Evolutionary conservation across 92 coral and sea anemone species (phyloP).

Genomic region (Epizoanthus illoricatus): DNA sequence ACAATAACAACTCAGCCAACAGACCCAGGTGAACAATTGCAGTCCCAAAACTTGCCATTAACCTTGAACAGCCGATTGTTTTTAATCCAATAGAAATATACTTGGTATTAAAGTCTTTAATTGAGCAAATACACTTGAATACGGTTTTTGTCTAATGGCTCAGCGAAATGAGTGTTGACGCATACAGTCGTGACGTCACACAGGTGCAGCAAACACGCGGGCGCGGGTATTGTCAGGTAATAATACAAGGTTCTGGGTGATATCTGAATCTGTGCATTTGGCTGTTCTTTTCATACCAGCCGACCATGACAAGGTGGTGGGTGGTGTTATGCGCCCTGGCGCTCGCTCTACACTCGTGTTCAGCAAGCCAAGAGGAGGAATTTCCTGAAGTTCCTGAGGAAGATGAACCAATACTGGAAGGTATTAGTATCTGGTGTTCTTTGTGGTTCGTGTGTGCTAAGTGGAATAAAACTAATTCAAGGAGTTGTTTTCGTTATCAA

Average conservation of each 20-base stretch:
- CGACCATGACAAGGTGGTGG: conserved; percentile 19
- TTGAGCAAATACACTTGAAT: background rate
- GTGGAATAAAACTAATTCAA: too few species aligned
- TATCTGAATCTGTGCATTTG: conserved; percentile 15
- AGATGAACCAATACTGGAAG: background rate
- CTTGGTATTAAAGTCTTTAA: background rate
- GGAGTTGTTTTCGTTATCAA: too few species aligned
- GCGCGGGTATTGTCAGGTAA: background rate
- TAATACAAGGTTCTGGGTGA: background rate
- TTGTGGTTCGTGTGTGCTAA: too few species aligned
- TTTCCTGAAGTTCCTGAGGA: background rate
- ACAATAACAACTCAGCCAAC: background rate
- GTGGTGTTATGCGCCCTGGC: background rate
- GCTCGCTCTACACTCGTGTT: conserved; percentile 8
- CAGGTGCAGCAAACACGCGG: conserved; percentile 26
- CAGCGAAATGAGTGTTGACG: background rate
- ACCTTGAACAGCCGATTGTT: background rate
- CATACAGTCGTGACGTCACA: conserved; percentile 24
- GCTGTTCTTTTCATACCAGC: background rate
- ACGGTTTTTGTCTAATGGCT: conserved; percentile 4
- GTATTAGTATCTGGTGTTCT: background rate
- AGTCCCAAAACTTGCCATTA: background rate
- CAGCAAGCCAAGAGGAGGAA: conserved; percentile 16
- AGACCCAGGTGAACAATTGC: background rate
- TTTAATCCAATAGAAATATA: background rate